Evolutionary conservation across 2,888 invertebrate species (phyloP), one percentile per base, ranked within the genome.

Genomic region (Meghimatium bilineatum): DNA sequence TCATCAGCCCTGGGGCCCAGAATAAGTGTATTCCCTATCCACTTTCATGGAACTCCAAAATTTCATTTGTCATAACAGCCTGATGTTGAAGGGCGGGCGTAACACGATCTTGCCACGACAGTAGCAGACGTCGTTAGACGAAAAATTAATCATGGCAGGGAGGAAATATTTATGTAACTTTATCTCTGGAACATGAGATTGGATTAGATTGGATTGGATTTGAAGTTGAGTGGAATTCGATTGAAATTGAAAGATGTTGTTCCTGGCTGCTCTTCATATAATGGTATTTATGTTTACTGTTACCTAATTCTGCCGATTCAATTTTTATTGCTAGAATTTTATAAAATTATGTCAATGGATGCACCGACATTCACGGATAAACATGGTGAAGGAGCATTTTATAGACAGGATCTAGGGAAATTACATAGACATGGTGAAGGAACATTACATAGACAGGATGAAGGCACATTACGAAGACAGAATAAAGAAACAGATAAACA

Each of bases 151-250:
- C 60, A 77, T 8, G n/a, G 38, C 77, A 29, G 10, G 34, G 38
- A 66, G 60, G 77, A 77, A 66, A 77, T 77, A 66, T 77, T 77
- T 63, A 77, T 44, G 77, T 77, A 77, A 77, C 63, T 32, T 36
- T 63, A 77, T 77, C 63, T n/a, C 26, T 26, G 12, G 29, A 63
- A 63, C 56, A 26, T 29, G 38, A 77, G 77, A 63, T 44, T 66
- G 38, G 77, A 66, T 77, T 49, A 34, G 52, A 71, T n/a, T 8
- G 69, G 23, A 56, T 71, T 66, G 23, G 56, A 49, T 29, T 71
- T 26, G 32, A 29, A 71, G 71, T 32, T 66, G 49, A 63, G 23
- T 72, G 60, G 63, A 66, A 60, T n/a, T 80, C 52, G 74, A 76
- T 38, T 72, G 82, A 82, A 72, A 76, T 26, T 52, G 72, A 60